A percentile compares a stretch with the other conserved stretches of the same genome.
These are phyloP conservation scores for Pachydiplax longipennis DNA, from an alignment of 2,888 invertebrate species.

Conservation along the genomic window DNA sequence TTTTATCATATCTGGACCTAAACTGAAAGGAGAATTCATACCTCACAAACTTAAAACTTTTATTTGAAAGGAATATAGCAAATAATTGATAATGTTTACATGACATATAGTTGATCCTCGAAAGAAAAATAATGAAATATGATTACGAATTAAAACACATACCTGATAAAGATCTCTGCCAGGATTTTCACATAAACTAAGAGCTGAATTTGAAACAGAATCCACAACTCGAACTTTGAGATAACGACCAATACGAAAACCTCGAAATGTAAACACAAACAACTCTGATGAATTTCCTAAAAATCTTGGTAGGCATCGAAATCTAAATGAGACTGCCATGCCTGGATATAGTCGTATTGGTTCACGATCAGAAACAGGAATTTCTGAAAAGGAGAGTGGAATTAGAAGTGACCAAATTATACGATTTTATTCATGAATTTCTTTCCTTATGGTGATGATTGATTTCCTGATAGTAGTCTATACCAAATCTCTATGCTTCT, in stretches of 20 bases:
- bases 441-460: too few relatives aligned
- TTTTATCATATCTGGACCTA: too few relatives aligned
- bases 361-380: constrained; percentile 58
- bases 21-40: too few relatives aligned
- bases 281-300: constrained; percentile 69
- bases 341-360: constrained; percentile 60
- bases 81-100: too few relatives aligned
- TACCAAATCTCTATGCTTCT: too few relatives aligned
- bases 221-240: constrained; percentile 65
- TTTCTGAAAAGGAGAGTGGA: constrained; percentile 63
- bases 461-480: too few relatives aligned
- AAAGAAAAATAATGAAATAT: too few relatives aligned
- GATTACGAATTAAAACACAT: neutral
- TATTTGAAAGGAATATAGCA: too few relatives aligned
- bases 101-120: too few relatives aligned
- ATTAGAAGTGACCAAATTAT: too few relatives aligned
- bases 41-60: too few relatives aligned
- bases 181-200: neutral
- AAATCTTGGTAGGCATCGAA: constrained; percentile 67
- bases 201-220: constrained; percentile 48
- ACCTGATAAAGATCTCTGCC: constrained; percentile 23
- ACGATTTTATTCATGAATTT: too few relatives aligned
- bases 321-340: constrained; percentile 60
- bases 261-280: constrained; percentile 67
- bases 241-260: constrained; percentile 68